Percentiles rank a stretch among this genome's conserved stretches.
These are phyloP conservation scores for Lordiphosa fenestrarum DNA, from an alignment of 2,888 invertebrate species.

Conservation along the genomic window DNA sequence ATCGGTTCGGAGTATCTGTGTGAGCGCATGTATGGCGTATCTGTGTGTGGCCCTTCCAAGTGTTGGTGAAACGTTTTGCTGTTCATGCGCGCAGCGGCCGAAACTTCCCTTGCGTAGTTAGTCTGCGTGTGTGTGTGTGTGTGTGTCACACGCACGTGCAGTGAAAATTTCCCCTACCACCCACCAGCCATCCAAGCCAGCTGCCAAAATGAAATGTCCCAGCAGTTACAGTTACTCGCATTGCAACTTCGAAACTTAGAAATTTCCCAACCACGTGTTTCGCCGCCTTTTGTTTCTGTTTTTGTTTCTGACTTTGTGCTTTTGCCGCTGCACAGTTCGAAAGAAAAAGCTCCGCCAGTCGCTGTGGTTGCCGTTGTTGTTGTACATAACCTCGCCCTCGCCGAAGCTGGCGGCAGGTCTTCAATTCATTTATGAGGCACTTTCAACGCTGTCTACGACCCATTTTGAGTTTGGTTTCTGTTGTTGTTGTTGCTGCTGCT, in stretches of 20 bases:
- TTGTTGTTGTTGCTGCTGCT: constrained; percentile 51
- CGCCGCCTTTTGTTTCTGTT: constrained; percentile 32
- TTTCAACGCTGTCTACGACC: constrained; percentile 64
- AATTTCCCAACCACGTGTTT: constrained; percentile 58
- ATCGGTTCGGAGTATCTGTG: constrained; percentile 64
- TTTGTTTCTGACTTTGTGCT: constrained; percentile 27
- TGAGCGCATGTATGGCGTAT: constrained; percentile 46
- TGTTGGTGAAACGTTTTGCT: constrained; percentile 14
- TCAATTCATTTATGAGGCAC: constrained; percentile 70
- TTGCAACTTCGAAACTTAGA: constrained; percentile 27
- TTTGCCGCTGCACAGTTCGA: constrained; percentile 35
- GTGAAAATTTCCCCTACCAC: constrained; percentile 22
- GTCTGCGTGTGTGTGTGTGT: neutral
- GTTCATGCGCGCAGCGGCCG: constrained; percentile 32
- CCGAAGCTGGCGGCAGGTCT: constrained; percentile 39
- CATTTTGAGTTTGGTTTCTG: constrained; percentile 52
- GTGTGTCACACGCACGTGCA: constrained; percentile 21
- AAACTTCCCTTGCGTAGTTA: constrained; percentile 32
- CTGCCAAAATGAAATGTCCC: constrained; percentile 1
- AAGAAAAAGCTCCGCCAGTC: constrained; percentile 34
- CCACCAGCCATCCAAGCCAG: neutral
- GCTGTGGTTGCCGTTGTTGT: constrained; percentile 8
- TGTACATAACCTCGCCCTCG: constrained; percentile 50
- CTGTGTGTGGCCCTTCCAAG: constrained; percentile 39
- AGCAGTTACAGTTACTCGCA: constrained; percentile 26